phyloP scores from a whole-genome alignment of 2,797 vertebrate species.

The Gymnocypris eckloni region DNA sequence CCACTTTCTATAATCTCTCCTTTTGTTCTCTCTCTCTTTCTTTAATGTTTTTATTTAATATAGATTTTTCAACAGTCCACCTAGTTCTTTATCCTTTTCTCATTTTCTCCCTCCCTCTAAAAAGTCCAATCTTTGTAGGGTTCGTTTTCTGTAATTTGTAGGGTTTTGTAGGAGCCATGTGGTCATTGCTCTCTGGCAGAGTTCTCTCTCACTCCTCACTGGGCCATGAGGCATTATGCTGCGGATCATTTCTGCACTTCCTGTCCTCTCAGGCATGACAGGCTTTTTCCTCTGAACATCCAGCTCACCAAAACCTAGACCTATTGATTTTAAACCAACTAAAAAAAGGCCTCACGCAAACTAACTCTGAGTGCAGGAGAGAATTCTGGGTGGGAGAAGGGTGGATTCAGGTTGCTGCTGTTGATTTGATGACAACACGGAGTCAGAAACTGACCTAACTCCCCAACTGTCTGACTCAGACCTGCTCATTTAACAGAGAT shows the following conservation, averaged over 20 bases:
- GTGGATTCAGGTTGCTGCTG: conserved; percentile 34
- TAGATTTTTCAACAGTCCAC: neutral
- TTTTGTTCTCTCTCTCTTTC: neutral
- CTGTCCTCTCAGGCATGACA: conserved; percentile 39
- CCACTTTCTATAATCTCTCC: neutral
- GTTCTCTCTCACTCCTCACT: conserved; percentile 56
- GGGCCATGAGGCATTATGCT: conserved; percentile 53
- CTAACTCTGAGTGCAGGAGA: conserved; percentile 4
- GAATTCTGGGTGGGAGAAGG: conserved; percentile 23
- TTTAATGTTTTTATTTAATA: neutral
- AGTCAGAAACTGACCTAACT: conserved; percentile 13
- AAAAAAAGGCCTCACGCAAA: conserved; percentile 25
- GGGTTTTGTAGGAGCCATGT: conserved; percentile 12
- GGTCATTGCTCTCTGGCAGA: conserved; percentile 14
- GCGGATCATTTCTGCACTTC: conserved; percentile 38
- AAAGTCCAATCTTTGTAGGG: neutral
- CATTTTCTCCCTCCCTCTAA: neutral
- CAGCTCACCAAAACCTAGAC: conserved; percentile 35
- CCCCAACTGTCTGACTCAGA: neutral
- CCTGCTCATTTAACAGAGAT: neutral
- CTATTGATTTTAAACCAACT: conserved; percentile 38
- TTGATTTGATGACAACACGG: conserved; percentile 39
- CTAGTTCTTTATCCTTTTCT: neutral
- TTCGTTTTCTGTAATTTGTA: neutral
- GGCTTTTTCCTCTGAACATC: conserved; percentile 28